Evolutionary conservation across 2,888 invertebrate species (phyloP), one percentile per base, ranked within the genome.

Genomic region (Epicampocera succincta): DNA sequence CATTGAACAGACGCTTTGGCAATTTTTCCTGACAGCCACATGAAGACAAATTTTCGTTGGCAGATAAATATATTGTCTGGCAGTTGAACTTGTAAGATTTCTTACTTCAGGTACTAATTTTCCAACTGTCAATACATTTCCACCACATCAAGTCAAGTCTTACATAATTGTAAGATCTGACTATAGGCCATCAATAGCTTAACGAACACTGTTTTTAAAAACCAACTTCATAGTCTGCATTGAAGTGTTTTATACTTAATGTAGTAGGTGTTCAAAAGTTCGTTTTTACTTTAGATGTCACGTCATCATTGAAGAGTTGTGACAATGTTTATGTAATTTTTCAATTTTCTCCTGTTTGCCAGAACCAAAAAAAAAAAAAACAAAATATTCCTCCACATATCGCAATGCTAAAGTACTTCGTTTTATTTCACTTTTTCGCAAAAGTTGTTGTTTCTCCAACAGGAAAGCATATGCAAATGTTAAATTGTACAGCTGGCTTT

Each of bases 261-360:
- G 3, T 9, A 29, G 15, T 54, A 33, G 54, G 15, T 54, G 9
- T 4, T 15, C 9, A 8, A 4, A 50, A 25, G 15, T 17, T 48
- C 17, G 17, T 63, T n/a, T 9, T 3, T 29, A 15, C 29, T 29
- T 2, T 6, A 17, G 1, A 13, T 25, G 33, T 56, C 48, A 56
- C 38, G 46, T 13, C 52, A 54, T 42, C 42, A 63, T 66, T 58
- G 56, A 76, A 79, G 72, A 75, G 61, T 66, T 79, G 72, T 73
- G 68, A 79, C 79, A 79, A 63, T 76, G 79, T 75, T 46, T 68
- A 52, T 54, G 54, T 46, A 74, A 75, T 68, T 83, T 40, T 38
- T 46, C 19, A 25, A 50, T 48, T 11, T 48, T 48, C 15, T 38
- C 21, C 6, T 33, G 17, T 33, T 44, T 50, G 11, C 17, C 15